These are phyloP conservation scores for Dinomys branickii DNA, from an alignment of 2,113 vertebrate genomes.

Conservation along the genomic window DNA sequence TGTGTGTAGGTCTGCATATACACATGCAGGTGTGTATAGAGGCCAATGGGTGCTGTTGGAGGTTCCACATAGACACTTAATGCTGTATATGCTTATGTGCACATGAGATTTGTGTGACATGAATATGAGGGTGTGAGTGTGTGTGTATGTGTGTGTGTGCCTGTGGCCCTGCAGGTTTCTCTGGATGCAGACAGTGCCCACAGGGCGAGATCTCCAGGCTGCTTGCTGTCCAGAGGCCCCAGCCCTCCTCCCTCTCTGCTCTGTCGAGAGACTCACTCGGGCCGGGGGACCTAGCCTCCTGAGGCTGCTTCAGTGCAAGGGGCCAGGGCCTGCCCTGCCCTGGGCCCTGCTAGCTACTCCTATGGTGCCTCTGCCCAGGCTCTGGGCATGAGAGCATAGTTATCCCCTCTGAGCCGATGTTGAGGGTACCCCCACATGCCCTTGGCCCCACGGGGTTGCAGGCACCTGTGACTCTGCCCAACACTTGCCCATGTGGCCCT, in stretches of 20 bases:
- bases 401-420: neutral
- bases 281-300: neutral
- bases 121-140: neutral
- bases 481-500: neutral
- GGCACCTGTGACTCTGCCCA: neutral
- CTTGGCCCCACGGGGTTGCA: neutral
- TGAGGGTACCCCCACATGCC: rapidly evolving
- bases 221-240: neutral
- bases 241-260: neutral
- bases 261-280: neutral
- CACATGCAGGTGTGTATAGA: too few relatives aligned
- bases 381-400: too few relatives aligned
- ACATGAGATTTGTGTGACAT: too few relatives aligned
- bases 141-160: neutral
- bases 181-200: neutral
- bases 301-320: neutral
- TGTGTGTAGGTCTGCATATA: neutral
- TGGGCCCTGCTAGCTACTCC: neutral
- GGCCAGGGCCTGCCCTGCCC: neutral
- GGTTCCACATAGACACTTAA: neutral
- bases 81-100: too few relatives aligned
- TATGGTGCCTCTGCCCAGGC: neutral
- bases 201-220: neutral
- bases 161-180: neutral
- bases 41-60: neutral